Conservation (phyloP, 1,140 invertebrate species). For the Polypedilum vanderplanki region DNA sequence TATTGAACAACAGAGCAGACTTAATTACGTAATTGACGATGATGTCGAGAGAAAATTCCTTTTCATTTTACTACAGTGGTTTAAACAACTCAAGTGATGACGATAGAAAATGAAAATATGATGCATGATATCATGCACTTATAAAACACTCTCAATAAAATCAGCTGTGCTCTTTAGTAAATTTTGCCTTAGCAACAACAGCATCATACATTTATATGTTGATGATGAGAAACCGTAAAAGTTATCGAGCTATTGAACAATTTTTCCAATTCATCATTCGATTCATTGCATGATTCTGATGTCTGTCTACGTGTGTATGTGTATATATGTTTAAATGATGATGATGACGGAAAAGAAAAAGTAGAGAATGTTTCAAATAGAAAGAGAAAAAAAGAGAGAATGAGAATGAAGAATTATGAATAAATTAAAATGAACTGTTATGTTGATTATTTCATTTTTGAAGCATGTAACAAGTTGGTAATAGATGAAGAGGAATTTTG, state of each 20-base stretch:
- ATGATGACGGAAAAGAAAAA: not conserved
- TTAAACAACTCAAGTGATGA: no score
- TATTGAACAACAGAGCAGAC: no score
- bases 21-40: no score
- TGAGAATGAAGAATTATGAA: slow-evolving; percentile 13
- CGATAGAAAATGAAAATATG: no score
- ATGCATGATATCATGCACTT: not conserved
- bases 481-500: not conserved
- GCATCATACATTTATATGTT: no score
- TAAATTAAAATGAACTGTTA: slow-evolving; percentile 20
- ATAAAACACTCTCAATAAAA: not conserved
- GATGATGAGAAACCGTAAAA: not conserved
- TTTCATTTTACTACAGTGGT: no score
- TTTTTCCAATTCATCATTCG: not conserved
- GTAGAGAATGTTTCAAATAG: not conserved
- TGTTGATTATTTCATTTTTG: not conserved
- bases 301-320: not conserved
- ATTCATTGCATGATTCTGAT: not conserved
- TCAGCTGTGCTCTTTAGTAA: not conserved
- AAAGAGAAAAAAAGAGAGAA: not conserved
- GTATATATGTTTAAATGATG: not conserved
- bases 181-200: not conserved
- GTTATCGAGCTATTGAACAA: not conserved
- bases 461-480: not conserved
- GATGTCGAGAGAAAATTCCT: no score